Percentiles rank a stretch among this genome's conserved stretches.
Evolutionary conservation across 2,888 invertebrate species (phyloP).

Genomic region (Leucophenga montana): DNA sequence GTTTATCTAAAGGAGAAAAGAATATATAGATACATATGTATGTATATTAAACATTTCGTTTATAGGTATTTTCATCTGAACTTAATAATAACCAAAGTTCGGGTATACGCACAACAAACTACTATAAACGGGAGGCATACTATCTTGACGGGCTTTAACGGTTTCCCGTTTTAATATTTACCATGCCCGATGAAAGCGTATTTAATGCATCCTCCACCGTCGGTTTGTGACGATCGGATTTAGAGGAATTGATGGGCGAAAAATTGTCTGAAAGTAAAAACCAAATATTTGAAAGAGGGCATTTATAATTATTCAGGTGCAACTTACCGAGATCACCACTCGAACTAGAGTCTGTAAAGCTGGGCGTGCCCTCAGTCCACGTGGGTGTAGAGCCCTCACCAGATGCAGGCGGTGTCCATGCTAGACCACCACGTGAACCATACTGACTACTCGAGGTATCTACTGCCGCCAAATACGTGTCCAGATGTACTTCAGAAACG

Average conservation of each 20-base stretch:
- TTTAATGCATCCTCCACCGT: constrained; percentile 83
- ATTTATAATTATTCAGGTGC: constrained; percentile 40
- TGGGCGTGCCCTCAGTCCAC: constrained; percentile 98
- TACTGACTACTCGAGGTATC: constrained; percentile 74
- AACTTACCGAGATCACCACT: constrained; percentile 84
- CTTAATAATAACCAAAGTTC: too few relatives aligned
- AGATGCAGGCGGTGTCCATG: constrained; percentile 89
- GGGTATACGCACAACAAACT: too few relatives aligned
- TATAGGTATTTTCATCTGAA: too few relatives aligned
- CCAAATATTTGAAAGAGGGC: constrained; percentile 8
- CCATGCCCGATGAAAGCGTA: constrained; percentile 89
- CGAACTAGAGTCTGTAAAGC: constrained; percentile 97
- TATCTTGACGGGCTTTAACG: constrained; percentile 27
- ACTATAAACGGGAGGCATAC: too few relatives aligned
- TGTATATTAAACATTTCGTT: too few relatives aligned
- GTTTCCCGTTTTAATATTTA: constrained; percentile 73
- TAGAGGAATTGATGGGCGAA: constrained; percentile 75
- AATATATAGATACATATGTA: constrained; percentile 2
- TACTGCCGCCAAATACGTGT: constrained; percentile 75
- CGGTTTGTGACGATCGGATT: constrained; percentile 74
- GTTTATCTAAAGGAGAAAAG: constrained; percentile 57
- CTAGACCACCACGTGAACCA: constrained; percentile 74
- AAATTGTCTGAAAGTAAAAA: constrained; percentile 67
- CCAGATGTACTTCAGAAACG: constrained; percentile 83
- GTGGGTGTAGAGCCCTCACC: constrained; percentile 96